Conservation (phyloP, 2,888 invertebrate species). For the Phanerotoma sp. region DNA sequence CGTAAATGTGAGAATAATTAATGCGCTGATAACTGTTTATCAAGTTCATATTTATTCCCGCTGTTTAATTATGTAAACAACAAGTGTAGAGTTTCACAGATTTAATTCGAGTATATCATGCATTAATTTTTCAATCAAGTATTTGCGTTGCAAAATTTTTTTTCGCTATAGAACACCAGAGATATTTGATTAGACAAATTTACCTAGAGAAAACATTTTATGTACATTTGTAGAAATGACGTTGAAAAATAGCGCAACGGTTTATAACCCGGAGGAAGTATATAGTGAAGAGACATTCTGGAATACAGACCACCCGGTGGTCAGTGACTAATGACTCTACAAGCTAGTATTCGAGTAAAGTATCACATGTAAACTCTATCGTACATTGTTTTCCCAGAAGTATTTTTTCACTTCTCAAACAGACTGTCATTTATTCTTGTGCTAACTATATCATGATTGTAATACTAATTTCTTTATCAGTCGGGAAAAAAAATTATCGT, state of each 20-base stretch:
- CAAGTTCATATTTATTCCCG: too few relatives aligned
- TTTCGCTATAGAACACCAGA: too few relatives aligned
- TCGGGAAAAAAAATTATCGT: too few relatives aligned
- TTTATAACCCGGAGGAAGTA: not conserved
- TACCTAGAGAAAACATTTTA: not conserved
- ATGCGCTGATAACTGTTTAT: too few relatives aligned
- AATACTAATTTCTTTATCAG: too few relatives aligned
- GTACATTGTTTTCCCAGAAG: constrained; percentile 1
- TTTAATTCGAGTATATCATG: not conserved
- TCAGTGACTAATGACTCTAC: not conserved
- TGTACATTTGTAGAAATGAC: constrained; percentile 3
- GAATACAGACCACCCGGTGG: constrained; percentile 4
- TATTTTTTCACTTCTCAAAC: not conserved
- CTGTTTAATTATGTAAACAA: too few relatives aligned
- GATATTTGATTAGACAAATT: not conserved
- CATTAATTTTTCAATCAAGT: not conserved
- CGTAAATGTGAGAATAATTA: too few relatives aligned
- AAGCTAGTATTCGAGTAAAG: not conserved
- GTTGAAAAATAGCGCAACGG: not conserved
- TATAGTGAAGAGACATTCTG: not conserved
- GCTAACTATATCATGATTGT: too few relatives aligned
- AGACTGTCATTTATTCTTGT: not conserved
- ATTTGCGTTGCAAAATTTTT: not conserved
- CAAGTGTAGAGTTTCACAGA: too few relatives aligned
- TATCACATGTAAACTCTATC: constrained; percentile 1